phyloP scores from a whole-genome alignment of 2,113 vertebrate genomes.

The Brachypteracias leptosomus region DNA sequence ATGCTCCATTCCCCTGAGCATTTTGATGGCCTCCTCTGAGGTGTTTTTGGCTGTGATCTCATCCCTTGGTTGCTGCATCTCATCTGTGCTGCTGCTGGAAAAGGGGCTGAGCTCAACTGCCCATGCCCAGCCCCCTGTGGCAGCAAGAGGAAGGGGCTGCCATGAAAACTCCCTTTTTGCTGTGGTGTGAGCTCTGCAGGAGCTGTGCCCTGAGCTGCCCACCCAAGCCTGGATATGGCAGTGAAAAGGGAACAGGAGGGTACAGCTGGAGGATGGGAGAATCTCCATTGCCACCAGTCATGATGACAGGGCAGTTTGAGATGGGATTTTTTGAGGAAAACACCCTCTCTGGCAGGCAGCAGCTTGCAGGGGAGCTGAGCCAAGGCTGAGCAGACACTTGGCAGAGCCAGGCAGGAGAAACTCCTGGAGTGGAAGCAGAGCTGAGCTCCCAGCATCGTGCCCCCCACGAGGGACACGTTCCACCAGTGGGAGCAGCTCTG shows the following conservation, averaged over 20 bases:
- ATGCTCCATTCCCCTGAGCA: too few species aligned
- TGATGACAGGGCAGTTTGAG: neutral
- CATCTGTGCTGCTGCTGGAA: neutral
- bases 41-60: neutral
- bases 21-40: too few species aligned
- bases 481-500: neutral
- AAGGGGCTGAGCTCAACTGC: neutral
- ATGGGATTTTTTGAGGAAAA: neutral
- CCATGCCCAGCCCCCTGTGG: neutral
- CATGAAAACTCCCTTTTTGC: neutral
- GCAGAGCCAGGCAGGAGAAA: neutral
- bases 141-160: neutral
- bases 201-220: neutral
- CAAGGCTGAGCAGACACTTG: neutral
- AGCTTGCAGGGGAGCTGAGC: neutral
- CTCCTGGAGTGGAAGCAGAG: neutral
- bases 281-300: neutral
- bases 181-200: neutral
- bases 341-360: neutral
- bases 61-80: neutral
- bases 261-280: neutral
- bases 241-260: neutral
- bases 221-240: accelerated
- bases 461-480: accelerated
- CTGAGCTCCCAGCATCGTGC: neutral